Evolutionary conservation across 2,797 vertebrate species (phyloP).

Genomic region (Hapalemur alaotrensis): DNA sequence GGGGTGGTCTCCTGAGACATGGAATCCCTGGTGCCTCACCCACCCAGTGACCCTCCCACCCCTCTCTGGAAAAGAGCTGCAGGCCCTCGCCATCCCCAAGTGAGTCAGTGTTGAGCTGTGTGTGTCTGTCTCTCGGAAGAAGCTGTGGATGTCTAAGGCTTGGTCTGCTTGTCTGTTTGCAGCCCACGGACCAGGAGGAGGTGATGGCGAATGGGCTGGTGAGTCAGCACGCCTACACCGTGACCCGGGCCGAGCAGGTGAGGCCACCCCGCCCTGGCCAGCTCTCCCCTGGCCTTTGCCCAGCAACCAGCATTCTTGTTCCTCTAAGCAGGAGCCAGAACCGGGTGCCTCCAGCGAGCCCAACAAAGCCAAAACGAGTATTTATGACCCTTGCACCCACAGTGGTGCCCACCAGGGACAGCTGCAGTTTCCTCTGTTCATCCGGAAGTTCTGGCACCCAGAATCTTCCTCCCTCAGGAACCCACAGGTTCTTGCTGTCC

Average conservation of each 20-base stretch:
- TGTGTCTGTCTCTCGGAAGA: neutral
- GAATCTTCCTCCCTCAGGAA: neutral
- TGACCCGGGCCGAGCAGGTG: constrained; percentile 82
- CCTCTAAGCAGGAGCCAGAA: neutral
- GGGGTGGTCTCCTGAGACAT: neutral
- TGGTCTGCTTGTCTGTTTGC: constrained; percentile 56
- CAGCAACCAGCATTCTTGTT: neutral
- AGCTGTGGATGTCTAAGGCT: neutral
- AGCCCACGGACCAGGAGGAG: neutral
- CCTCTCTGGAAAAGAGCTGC: neutral
- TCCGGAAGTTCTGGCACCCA: neutral
- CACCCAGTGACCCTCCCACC: neutral
- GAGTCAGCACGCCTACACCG: constrained; percentile 83
- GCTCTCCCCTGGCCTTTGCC: neutral
- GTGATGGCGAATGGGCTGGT: constrained; percentile 81
- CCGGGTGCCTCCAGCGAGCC: neutral
- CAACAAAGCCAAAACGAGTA: neutral
- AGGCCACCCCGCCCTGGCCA: neutral
- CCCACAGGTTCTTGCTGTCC: neutral
- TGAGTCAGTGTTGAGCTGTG: neutral
- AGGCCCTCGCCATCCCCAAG: neutral
- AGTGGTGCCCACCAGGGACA: rapidly evolving
- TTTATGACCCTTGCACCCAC: rapidly evolving
- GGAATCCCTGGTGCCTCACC: neutral
- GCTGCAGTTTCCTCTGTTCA: neutral